Evolutionary conservation across 2,888 invertebrate genomes (phyloP).

Genomic region (Lithophane leautieri): DNA sequence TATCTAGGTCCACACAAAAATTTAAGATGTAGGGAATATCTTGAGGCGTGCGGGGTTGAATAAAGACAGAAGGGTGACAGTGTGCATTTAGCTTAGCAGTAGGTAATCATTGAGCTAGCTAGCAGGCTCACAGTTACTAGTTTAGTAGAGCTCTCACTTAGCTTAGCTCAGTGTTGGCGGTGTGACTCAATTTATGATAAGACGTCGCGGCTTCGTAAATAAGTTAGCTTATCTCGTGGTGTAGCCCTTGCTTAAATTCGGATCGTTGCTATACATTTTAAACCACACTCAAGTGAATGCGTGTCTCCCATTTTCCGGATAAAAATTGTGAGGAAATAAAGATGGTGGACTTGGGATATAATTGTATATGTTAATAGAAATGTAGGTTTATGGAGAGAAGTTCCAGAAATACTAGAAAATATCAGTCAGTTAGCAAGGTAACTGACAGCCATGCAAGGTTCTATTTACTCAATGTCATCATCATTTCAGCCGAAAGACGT

Average conservation of each 20-base stretch:
- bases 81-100: background rate
- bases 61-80: background rate
- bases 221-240: background rate
- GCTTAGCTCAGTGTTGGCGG: background rate
- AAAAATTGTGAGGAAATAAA: constrained; percentile 40
- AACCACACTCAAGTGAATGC: constrained; percentile 41
- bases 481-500: too few relatives aligned
- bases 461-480: background rate
- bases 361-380: constrained; percentile 10
- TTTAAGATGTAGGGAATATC: background rate
- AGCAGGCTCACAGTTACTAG: background rate
- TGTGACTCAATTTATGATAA: background rate
- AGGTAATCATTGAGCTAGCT: background rate
- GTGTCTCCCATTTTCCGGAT: constrained; percentile 34
- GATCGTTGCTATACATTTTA: constrained; percentile 57
- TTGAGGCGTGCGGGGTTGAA: background rate
- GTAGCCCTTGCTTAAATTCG: constrained; percentile 8
- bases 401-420: background rate
- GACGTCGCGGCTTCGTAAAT: too few relatives aligned
- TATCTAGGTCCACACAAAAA: too few relatives aligned
- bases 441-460: background rate
- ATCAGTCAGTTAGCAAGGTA: background rate
- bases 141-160: background rate
- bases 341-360: constrained; percentile 11
- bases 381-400: background rate